phyloP scores from a whole-genome alignment of 2,888 invertebrate species.

The Leptopilina myrica region DNA sequence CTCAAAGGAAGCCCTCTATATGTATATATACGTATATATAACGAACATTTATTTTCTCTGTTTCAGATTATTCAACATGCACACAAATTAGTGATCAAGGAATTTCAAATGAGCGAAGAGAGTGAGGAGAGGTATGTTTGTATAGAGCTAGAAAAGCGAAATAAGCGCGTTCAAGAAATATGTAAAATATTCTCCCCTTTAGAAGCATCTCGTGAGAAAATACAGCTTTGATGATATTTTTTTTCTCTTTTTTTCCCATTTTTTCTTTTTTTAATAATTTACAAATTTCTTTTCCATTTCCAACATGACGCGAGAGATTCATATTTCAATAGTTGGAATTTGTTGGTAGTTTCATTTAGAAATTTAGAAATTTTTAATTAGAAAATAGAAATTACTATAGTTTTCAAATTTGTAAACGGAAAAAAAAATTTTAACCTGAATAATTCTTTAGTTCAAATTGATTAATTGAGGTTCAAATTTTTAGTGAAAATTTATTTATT shows the following conservation, averaged over 20 bases:
- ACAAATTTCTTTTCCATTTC: no score
- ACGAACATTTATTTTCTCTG: not conserved
- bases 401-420: no score
- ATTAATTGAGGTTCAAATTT: no score
- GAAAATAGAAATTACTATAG: no score
- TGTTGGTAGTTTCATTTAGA: no score
- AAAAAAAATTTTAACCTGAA: no score
- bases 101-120: constrained; percentile 25
- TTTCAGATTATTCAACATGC: constrained; percentile 29
- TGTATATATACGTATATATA: not conserved
- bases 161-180: not conserved
- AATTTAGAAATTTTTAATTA: no score
- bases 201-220: not conserved
- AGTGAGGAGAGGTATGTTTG: constrained; percentile 34
- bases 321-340: no score
- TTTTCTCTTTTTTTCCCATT: not conserved
- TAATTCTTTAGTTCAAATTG: no score
- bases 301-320: no score
- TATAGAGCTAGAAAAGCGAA: not conserved
- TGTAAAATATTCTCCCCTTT: not conserved
- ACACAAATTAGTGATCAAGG: constrained; percentile 29
- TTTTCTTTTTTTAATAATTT: not conserved
- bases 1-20: not conserved
- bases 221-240: not conserved
- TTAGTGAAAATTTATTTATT: no score